A percentile compares a stretch with the other conserved stretches of the same genome.
These are phyloP conservation scores for Vulpes lagopus DNA, from an alignment of 2,113 vertebrate species.

Conservation along the genomic window DNA sequence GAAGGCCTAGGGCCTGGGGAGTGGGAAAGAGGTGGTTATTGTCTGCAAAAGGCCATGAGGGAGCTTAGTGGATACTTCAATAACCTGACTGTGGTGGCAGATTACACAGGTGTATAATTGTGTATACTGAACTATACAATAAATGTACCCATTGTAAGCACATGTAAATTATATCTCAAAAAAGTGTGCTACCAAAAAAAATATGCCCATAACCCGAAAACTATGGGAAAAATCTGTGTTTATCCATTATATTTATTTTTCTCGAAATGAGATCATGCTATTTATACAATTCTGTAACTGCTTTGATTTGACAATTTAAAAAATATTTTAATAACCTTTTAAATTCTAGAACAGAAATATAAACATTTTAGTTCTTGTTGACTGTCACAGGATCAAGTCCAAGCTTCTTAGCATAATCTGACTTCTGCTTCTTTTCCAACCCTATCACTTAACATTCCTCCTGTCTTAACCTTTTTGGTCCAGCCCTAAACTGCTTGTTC, in stretches of 20 bases:
- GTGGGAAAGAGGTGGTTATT: not conserved
- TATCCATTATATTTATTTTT: not conserved
- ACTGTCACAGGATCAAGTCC: not conserved
- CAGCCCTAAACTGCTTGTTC: not conserved
- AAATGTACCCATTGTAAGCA: not conserved
- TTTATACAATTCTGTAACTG: not conserved
- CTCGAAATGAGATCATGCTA: not conserved
- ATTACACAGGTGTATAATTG: not conserved
- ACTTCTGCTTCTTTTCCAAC: not conserved
- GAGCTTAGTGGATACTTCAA: not conserved
- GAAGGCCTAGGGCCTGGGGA: not conserved
- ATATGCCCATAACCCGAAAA: not conserved
- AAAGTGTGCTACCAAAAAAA: not conserved
- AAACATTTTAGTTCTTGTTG: not conserved
- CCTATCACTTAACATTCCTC: not conserved
- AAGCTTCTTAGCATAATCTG: not conserved
- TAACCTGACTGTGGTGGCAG: not conserved
- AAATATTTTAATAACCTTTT: not conserved
- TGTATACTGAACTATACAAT: not conserved
- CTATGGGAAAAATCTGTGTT: not conserved
- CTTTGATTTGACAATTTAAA: not conserved
- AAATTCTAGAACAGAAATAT: slow-evolving; percentile 16
- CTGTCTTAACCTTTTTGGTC: not conserved
- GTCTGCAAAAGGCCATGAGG: not conserved
- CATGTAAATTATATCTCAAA: not conserved